Percentiles rank a stretch among this genome's conserved stretches.
Evolutionary conservation across 2,113 vertebrate species (phyloP).

Genomic region (Ptilonorhynchus violaceus): DNA sequence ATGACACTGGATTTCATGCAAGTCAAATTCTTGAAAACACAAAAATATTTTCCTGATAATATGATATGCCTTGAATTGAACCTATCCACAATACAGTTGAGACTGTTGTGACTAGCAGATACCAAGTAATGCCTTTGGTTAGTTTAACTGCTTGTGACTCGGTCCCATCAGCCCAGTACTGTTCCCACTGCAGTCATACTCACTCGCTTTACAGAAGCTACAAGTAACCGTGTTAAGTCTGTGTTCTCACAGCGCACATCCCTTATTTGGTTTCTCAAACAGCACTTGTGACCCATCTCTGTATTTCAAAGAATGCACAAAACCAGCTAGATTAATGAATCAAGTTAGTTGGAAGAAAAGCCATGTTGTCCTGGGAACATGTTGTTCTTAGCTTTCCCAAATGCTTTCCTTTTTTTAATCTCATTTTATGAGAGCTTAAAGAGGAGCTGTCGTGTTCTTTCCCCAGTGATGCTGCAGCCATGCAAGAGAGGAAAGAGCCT

Average conservation of each 20-base stretch:
- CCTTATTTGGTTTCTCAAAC: not conserved
- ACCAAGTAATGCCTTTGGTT: not conserved
- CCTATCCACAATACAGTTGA: not conserved
- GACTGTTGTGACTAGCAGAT: not conserved
- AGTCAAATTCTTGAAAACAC: not conserved
- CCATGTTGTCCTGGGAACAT: not conserved
- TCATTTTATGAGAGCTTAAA: not conserved
- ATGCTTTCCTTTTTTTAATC: not conserved
- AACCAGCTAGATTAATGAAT: not conserved
- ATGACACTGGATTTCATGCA: not conserved
- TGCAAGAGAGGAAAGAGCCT: not conserved
- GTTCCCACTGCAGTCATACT: not conserved
- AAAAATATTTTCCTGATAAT: not conserved
- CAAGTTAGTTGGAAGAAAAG: not conserved
- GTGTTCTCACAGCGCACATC: fast-evolving
- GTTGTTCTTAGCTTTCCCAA: not conserved
- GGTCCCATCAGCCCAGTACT: not conserved
- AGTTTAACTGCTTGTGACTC: not conserved
- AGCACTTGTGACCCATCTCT: not conserved
- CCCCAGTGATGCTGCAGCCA: not conserved
- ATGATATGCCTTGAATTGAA: not conserved
- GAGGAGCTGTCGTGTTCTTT: not conserved
- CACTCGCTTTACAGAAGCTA: not conserved
- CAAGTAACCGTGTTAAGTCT: not conserved
- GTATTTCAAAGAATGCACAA: not conserved